A percentile compares a stretch with the other conserved stretches of the same genome.
Evolutionary conservation across 2,797 vertebrate species (phyloP).

Genomic region (Cephalopachus bancanus): DNA sequence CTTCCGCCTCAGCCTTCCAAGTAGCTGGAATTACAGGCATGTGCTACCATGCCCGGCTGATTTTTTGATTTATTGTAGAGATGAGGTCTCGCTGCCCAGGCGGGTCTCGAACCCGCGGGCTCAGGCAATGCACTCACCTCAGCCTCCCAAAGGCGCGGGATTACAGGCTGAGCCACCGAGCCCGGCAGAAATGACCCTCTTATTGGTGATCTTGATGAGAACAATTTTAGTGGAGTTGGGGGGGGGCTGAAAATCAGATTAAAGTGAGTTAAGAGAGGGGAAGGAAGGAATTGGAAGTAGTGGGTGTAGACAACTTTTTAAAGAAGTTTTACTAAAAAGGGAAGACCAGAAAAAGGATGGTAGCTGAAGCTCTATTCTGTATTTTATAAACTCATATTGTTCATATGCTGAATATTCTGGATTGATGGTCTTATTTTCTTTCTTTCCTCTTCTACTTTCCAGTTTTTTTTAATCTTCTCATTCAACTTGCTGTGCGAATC

Average conservation of each 20-base stretch:
- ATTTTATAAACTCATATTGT: constrained; percentile 6
- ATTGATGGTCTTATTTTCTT: background rate
- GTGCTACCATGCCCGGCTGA: too few relatives aligned
- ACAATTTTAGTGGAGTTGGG: background rate
- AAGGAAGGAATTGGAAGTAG: background rate
- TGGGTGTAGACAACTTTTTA: background rate
- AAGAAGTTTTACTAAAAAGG: background rate
- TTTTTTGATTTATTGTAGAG: too few relatives aligned
- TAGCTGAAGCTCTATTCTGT: background rate
- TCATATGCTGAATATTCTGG: background rate
- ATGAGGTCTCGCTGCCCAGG: too few relatives aligned
- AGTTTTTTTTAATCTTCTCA: background rate
- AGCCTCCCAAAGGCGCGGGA: too few relatives aligned
- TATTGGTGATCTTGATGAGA: background rate
- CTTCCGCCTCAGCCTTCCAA: too few relatives aligned
- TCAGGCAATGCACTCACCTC: too few relatives aligned
- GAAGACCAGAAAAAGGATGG: background rate
- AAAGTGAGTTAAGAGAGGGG: background rate
- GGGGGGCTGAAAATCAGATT: background rate
- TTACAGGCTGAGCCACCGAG: too few relatives aligned
- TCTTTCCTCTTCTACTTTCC: background rate
- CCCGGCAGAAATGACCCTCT: background rate
- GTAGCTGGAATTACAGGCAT: too few relatives aligned
- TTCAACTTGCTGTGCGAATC: background rate
- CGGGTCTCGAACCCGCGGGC: too few relatives aligned